Percentiles rank a stretch among this genome's conserved stretches.
Conservation (phyloP, 1,140 invertebrate species). For the Nasonia vitripennis region DNA sequence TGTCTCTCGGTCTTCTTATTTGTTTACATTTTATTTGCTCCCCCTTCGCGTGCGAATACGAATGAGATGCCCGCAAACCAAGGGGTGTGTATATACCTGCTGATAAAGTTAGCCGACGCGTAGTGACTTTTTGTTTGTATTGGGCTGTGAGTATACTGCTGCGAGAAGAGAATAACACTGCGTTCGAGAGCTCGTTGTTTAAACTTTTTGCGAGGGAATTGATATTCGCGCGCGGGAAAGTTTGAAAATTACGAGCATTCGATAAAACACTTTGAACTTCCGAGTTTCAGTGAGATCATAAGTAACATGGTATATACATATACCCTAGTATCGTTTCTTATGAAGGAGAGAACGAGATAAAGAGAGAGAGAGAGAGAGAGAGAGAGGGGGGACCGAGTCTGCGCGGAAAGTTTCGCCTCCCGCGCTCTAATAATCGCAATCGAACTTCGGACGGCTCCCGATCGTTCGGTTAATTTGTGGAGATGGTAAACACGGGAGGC, state of each 20-base stretch:
- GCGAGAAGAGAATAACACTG: neutral
- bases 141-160: neutral
- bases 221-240: neutral
- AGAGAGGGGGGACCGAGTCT: neutral
- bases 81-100: neutral
- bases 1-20: neutral
- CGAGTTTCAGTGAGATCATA: neutral
- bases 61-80: neutral
- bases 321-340: neutral
- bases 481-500: neutral
- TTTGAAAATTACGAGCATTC: neutral
- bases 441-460: neutral
- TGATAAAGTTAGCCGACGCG: neutral
- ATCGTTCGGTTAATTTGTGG: neutral
- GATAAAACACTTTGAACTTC: neutral
- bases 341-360: neutral
- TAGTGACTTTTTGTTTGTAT: neutral
- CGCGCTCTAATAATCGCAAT: constrained; percentile 1
- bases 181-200: neutral
- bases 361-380: neutral
- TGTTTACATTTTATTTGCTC: neutral
- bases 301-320: neutral
- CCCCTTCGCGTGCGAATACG: neutral
- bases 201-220: neutral
- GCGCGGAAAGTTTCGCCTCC: neutral